Evolutionary conservation across 1,140 invertebrate species (phyloP), one percentile per base, ranked within the genome.

Genomic region (Drosophila mojavensis): DNA sequence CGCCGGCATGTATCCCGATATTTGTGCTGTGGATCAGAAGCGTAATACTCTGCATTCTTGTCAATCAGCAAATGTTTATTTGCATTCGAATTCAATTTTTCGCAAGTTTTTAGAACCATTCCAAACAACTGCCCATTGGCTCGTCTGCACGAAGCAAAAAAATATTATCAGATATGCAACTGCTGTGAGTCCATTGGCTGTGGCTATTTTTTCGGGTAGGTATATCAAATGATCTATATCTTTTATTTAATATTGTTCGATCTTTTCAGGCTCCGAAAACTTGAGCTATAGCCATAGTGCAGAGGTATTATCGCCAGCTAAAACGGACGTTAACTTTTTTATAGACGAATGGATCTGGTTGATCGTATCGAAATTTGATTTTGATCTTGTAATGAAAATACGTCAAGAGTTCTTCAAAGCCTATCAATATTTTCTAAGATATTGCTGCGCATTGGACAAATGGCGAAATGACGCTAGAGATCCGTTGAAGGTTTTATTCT

Each of bases 1-100:
- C 54, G 96, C 96, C 28, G 98, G 97, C 3, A 93, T 97, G 28
- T 99, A 98, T 93, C 98, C 98, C 0, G 97, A 98, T 83, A 92
- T 99, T 26, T 96, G 97, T 47, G 93, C 95, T 45, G 92, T 94
- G 0, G 93, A 94, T 70, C 20, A 5, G 15, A 76, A n/a, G 0
- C 28, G 48, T 6, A 74, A 64, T 30, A 61, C 51, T 5, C 17
- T 81, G 0, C 88, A 85, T 26, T 91, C 89, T 2, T 68, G 64
- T 1, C 53, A 77, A 10, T 75, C 70, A 2, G 53, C 33, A 0
- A 72, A 70, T 7, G 53, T 86, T 5, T 59, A 67, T 24, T 17
- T 91, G 51, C 75, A 91, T 59, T 58, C 95, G 1, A 95, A 94
- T 9, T 97, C 97, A 0, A 95, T 96, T 0, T 91, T 98, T 1